Evolutionary conservation across 2,113 vertebrate genomes (phyloP), one percentile per base, ranked within the genome.

Genomic region (Pontoporia blainvillei): DNA sequence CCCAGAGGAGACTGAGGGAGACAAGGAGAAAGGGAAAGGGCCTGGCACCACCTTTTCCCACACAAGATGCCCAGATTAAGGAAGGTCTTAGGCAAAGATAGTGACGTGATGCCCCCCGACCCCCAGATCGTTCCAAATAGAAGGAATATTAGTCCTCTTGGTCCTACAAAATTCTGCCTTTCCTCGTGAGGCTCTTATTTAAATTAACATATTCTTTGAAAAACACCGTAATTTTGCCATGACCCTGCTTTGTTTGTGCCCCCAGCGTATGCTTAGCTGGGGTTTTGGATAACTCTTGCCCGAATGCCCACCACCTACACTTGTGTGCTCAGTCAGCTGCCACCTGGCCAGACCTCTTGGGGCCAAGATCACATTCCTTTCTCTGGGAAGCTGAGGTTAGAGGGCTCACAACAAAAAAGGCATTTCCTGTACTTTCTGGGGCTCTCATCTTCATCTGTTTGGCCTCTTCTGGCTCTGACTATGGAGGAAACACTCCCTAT

Each of bases 131-230:
- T 44, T 93, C 34, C 31, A 91, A 76, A 76, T 0, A 49, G 62
- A 78, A 81, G 84, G 49, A 71, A 36, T 15, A 31, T 5, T 8
- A 36, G n/a, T 1, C n/a, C 17, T 27, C 57, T 81, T 8, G 17
- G 83, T 69, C 46, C 86, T 83, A 82, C 49, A 31, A 78, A 92
- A 87, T 7, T 46, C 67, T 75, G 69, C 44, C 85, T 82, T 72
- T 76, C 52, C 27, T 81, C 31, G 27, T 18, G 34, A 75, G 62
- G 29, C 75, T 59, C 34, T 62, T 64, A 72, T 9, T 69, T 62
- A 79, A 94, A 95, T 52, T 20, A 89, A 69, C 2, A 23, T 8
- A 59, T 49, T 90, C 81, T 66, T 88, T 93, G n/a, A 46, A 85
- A 87, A 85, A 83, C 41, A 61, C 41, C 36, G 10, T 76, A n/a